These are phyloP conservation scores for Girardinus metallicus DNA, from an alignment of 2,797 vertebrate genomes.

Conservation along the genomic window DNA sequence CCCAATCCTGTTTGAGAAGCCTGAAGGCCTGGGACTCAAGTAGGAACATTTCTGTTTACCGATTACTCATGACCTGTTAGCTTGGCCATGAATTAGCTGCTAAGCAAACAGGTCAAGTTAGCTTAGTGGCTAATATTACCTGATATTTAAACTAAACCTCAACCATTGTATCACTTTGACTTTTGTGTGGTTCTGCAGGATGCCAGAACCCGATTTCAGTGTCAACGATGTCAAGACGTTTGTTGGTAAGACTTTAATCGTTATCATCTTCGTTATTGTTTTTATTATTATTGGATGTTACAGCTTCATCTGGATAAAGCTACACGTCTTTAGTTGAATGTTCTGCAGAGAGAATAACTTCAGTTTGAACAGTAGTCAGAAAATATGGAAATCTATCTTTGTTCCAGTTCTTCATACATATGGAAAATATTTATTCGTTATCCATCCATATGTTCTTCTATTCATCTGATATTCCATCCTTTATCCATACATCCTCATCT, in stretches of 20 bases:
- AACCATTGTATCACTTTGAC: neutral
- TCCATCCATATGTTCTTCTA: neutral
- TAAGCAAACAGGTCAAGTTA: too few species aligned
- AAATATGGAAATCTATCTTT: neutral
- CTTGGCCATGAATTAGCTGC: too few species aligned
- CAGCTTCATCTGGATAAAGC: neutral
- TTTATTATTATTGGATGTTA: neutral
- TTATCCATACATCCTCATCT: neutral
- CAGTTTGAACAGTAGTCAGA: neutral
- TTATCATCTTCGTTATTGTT: neutral
- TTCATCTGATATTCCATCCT: neutral
- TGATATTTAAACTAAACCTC: neutral
- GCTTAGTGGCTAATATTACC: neutral
- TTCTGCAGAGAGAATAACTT: neutral
- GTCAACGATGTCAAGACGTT: constrained; percentile 95
- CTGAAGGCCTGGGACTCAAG: constrained; percentile 94
- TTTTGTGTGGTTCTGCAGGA: constrained; percentile 78
- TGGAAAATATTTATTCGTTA: neutral
- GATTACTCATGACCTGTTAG: too few species aligned
- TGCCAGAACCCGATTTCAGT: constrained; percentile 93
- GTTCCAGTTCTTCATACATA: neutral
- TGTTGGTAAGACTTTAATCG: constrained; percentile 85
- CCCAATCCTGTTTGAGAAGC: constrained; percentile 92
- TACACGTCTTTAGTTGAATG: neutral
- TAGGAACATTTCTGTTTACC: constrained; percentile 64